phyloP scores from a whole-genome alignment of 2,113 vertebrate genomes.

The Enhydra lutris region DNA sequence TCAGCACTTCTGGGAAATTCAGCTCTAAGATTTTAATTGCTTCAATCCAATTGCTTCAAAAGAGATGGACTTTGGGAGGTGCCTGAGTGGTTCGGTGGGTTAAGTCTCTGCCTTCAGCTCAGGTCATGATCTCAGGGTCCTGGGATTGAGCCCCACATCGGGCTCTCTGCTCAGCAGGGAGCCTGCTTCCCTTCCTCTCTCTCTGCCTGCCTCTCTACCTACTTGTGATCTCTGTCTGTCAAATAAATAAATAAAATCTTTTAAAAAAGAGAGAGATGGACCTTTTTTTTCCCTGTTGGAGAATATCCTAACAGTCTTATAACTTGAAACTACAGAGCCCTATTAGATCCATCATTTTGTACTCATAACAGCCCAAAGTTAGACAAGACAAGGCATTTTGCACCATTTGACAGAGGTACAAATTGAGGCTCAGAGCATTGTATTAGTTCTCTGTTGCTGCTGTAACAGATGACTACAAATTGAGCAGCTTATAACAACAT shows the following conservation, averaged over 20 bases:
- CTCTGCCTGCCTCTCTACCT: too few species aligned
- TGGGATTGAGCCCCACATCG: too few species aligned
- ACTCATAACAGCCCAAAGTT: neutral
- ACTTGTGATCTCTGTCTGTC: too few species aligned
- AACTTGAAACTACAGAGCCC: constrained; percentile 8
- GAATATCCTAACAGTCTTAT: neutral
- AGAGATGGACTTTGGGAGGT: neutral
- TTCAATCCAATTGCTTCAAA: constrained; percentile 12
- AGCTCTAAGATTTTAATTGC: constrained; percentile 13
- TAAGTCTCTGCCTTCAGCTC: too few species aligned
- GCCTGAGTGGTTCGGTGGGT: too few species aligned
- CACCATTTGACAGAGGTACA: neutral
- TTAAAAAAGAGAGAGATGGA: too few species aligned
- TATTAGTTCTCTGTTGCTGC: neutral
- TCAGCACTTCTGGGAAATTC: neutral
- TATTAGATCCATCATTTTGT: constrained; percentile 28
- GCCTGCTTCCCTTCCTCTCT: too few species aligned
- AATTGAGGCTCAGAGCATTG: neutral
- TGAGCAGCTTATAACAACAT: neutral
- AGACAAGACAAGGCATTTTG: neutral
- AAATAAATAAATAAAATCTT: too few species aligned
- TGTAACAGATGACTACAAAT: neutral
- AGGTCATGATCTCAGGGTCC: too few species aligned
- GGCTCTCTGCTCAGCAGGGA: too few species aligned
- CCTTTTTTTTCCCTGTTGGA: neutral